Evolutionary conservation across 2,797 vertebrate genomes (phyloP).

Genomic region (Furcifer pardalis): DNA sequence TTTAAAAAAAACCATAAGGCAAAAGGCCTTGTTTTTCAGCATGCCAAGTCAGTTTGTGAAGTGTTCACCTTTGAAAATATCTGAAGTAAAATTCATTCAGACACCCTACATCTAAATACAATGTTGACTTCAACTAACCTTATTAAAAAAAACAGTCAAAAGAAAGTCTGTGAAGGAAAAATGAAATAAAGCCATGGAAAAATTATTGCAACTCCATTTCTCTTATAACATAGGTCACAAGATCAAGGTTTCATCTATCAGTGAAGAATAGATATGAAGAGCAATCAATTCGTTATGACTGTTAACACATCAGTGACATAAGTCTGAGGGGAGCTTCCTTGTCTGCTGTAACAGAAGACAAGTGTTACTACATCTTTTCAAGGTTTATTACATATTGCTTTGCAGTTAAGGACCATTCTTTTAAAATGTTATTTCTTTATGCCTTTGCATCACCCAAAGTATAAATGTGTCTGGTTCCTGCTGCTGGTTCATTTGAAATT

Average conservation of each 20-base stretch:
- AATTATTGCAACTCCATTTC: background rate
- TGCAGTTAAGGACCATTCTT: background rate
- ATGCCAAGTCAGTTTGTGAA: background rate
- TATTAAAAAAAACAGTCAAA: background rate
- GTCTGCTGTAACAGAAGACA: background rate
- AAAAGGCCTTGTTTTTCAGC: background rate
- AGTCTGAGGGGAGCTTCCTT: background rate
- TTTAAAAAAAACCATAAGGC: slow-evolving; percentile 1
- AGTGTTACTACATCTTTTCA: background rate
- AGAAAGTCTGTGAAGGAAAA: background rate
- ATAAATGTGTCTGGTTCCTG: background rate
- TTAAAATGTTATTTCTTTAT: background rate
- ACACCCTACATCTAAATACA: background rate
- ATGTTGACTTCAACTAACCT: background rate
- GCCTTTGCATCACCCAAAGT: background rate
- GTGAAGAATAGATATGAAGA: background rate
- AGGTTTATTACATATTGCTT: background rate
- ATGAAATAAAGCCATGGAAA: background rate
- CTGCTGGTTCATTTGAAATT: background rate
- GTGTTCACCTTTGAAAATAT: background rate
- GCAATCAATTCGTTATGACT: background rate
- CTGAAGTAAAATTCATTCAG: background rate
- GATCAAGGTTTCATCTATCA: slow-evolving; percentile 12
- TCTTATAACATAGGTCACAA: background rate
- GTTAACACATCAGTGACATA: background rate